Base-by-base conservation (phyloP, 1,140 invertebrate genomes). In the Cyclina sinensis region DNA sequence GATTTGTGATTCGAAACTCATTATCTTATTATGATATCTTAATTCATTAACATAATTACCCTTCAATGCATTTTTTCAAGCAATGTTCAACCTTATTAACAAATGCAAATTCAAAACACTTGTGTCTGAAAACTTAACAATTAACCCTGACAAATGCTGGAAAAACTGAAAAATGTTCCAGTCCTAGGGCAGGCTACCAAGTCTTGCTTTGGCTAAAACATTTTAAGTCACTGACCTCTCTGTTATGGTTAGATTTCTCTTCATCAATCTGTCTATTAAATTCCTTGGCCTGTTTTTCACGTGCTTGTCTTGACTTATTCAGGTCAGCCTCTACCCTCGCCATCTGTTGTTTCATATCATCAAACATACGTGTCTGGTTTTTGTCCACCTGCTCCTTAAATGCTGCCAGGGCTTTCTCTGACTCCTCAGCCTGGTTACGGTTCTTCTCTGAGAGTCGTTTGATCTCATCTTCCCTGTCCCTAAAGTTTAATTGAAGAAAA, bases 281-380 rank as follows among this genome's bases (percentile, higher is more conserved):
- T 85, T 95, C 95, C 73, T 93, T 93, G 5, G 90, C 85, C 88
- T 95, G 95, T 89, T 94, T 94, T 89, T 95, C 94, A 32, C 94
- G 86, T 4, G 91, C 88, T 65, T 93, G 93, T 89, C 95, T 95
- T 0, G 95, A 95, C 86, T 94, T 94, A 62, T 92, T 91, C 43
- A 95, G 81, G 83, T 95, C 94, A 11, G 87, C 82, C 80, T 95
- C 94, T 18, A 94, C 94, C 76, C 92, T 92, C 16, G 92, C 90
- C 93, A 95, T 95, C 93, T 95, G 95, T 86, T 94, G 91, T 89
- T 94, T 95, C 94, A 95, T 95, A 54, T 95, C 95, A 81, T 94
- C 92, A 90, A 95, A 95, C 91, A 95, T 93, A 39, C 90, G 86
- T 14, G 62, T 91, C 65, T 95, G 94, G 82, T 95, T 95, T 62